Base-by-base conservation (phyloP, 2,888 invertebrate genomes). In the Tipula confusa region DNA sequence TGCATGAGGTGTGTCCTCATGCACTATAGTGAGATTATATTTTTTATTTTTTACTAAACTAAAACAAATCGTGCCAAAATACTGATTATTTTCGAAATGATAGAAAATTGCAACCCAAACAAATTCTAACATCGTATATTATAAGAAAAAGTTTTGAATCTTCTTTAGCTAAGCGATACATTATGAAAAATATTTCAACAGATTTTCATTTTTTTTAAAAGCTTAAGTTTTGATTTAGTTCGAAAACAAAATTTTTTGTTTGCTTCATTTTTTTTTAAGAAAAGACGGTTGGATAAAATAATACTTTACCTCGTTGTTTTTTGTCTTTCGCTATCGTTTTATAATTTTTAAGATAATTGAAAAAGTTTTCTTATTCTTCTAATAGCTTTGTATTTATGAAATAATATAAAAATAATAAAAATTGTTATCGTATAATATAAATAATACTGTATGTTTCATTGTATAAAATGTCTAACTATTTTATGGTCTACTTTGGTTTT, bases 211-310 rank as follows among this genome's bases (percentile, higher is more conserved):
- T 11, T 24, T 64, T 24, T 9, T 18, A 24, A 24, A 64, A 24
- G 24, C 24, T 64, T 64, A 64, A 24, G 64, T 64, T 64, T 64
- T 64, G 64, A 64, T 64, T 64, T 64, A 64, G 64, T 64, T 64
- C 1, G 24, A 64, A n/a, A 64, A 64, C 64, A 64, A 64, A n/a
- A n/a, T n/a, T n/a, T n/a, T n/a, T n/a, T 64, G 24, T 64, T 64
- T 24, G 9, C 24, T 24, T 64, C n/a, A n/a, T n/a, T n/a, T 13
- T 33, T 33, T 43, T 64, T 64, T 24, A 5, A n/a, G n/a, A 13
- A n/a, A n/a, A n/a, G 38, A 38, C 31, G 31, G 7, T n/a, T 31
- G 31, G n/a, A n/a, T 33, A 33, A 11, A 33, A 24, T 24, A 64
- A n/a, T n/a, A n/a, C n/a, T n/a, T n/a, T n/a, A n/a, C n/a, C n/a